Evolutionary conservation across 2,113 vertebrate species (phyloP).

Genomic region (Passerina amoena): DNA sequence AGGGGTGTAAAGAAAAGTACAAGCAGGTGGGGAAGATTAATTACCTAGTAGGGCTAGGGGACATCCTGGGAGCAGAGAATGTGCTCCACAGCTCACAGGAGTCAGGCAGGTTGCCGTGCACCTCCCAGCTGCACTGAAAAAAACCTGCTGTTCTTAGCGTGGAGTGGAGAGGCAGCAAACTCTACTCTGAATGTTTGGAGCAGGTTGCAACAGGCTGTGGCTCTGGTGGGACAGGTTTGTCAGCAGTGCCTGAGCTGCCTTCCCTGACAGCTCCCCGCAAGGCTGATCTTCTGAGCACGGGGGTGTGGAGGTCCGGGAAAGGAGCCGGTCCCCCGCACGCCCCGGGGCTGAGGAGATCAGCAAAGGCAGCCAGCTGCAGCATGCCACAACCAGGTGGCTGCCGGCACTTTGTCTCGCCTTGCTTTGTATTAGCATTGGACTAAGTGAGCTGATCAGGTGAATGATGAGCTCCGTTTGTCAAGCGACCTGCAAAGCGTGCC

Average conservation of each 20-base stretch:
- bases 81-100: not conserved
- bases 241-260: not conserved
- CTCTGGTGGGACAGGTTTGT: slow-evolving; percentile 21
- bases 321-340: not conserved
- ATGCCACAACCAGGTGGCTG: not conserved
- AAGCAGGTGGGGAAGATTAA: not conserved
- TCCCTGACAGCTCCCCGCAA: not conserved
- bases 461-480: not conserved
- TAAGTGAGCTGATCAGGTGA: not conserved
- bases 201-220: slow-evolving; percentile 26
- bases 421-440: not conserved
- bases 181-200: not conserved
- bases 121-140: not conserved
- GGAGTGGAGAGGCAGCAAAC: not conserved
- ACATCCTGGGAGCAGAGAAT: not conserved
- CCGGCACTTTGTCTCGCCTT: not conserved
- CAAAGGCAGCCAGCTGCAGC: not conserved
- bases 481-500: not conserved
- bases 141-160: not conserved
- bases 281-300: not conserved
- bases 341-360: not conserved
- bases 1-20: not conserved
- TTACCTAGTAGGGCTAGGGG: not conserved
- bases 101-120: fast-evolving
- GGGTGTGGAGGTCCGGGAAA: not conserved